Evolutionary conservation across 2,797 vertebrate genomes (phyloP).

Genomic region (Tokudaia tokunoshimensis): DNA sequence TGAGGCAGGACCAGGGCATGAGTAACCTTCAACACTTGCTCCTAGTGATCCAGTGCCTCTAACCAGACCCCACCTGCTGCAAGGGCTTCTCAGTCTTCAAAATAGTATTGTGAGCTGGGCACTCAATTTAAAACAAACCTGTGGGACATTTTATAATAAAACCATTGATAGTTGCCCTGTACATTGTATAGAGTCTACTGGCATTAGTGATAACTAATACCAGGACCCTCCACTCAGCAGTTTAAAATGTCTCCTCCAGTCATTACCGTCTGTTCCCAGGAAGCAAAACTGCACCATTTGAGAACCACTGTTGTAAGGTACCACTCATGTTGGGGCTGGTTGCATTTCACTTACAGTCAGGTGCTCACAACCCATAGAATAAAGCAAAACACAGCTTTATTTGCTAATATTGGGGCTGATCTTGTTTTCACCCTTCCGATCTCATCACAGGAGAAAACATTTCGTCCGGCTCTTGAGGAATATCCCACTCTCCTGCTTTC

Average conservation of each 20-base stretch:
- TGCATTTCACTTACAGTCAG: not conserved
- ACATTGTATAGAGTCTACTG: not conserved
- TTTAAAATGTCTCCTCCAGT: not conserved
- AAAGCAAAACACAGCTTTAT: not conserved
- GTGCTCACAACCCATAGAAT: not conserved
- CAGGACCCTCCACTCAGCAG: not conserved
- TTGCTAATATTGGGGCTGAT: not conserved
- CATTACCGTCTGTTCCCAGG: not conserved
- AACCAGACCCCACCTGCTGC: not conserved
- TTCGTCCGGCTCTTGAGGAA: not conserved
- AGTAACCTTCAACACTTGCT: not conserved
- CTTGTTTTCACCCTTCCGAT: not conserved
- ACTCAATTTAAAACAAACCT: not conserved
- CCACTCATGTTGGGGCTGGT: not conserved
- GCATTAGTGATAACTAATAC: not conserved
- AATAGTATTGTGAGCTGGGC: not conserved
- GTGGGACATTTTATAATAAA: not conserved
- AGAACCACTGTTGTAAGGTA: not conserved
- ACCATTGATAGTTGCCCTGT: not conserved
- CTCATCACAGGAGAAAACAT: not conserved
- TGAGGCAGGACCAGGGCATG: not conserved
- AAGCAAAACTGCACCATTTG: not conserved
- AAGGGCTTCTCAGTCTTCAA: not conserved
- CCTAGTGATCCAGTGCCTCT: not conserved
- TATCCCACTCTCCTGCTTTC: not conserved